Evolutionary conservation across 2,797 vertebrate species (phyloP).

Genomic region (Onychomys leucogaster): DNA sequence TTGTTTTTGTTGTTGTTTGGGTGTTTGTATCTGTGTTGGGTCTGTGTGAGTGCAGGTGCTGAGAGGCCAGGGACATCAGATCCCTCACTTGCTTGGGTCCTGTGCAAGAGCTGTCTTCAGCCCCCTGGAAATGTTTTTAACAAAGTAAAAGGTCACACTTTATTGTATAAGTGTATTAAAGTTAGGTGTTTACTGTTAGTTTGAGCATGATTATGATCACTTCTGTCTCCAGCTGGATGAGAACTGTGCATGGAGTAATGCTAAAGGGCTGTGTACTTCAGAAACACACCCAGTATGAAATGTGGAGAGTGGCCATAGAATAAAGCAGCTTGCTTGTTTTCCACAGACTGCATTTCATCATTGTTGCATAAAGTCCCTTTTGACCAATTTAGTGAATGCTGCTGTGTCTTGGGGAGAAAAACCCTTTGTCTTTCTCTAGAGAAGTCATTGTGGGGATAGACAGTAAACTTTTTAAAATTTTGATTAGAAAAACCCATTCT

Average conservation of each 20-base stretch:
- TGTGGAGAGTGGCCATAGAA: neutral
- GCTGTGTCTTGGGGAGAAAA: conserved; percentile 65
- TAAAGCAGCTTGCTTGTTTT: conserved; percentile 44
- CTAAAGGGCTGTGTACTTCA: conserved; percentile 13
- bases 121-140: neutral
- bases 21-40: neutral
- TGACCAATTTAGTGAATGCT: conserved; percentile 77
- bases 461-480: conserved; percentile 59
- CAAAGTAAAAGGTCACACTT: neutral
- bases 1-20: neutral
- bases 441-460: conserved; percentile 71
- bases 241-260: conserved; percentile 45
- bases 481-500: conserved; percentile 77
- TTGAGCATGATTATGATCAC: neutral
- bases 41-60: neutral
- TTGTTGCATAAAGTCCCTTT: conserved; percentile 78
- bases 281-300: neutral
- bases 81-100: too few species aligned
- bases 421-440: conserved; percentile 72
- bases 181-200: conserved; percentile 5
- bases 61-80: neutral
- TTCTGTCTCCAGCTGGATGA: conserved; percentile 10
- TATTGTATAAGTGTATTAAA: conserved; percentile 20
- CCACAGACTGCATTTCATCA: conserved; percentile 69
- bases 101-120: neutral